Percentiles rank a stretch among this genome's conserved stretches.
Conservation (phyloP, 2,113 vertebrate species). For the Corythaixoides concolor region DNA sequence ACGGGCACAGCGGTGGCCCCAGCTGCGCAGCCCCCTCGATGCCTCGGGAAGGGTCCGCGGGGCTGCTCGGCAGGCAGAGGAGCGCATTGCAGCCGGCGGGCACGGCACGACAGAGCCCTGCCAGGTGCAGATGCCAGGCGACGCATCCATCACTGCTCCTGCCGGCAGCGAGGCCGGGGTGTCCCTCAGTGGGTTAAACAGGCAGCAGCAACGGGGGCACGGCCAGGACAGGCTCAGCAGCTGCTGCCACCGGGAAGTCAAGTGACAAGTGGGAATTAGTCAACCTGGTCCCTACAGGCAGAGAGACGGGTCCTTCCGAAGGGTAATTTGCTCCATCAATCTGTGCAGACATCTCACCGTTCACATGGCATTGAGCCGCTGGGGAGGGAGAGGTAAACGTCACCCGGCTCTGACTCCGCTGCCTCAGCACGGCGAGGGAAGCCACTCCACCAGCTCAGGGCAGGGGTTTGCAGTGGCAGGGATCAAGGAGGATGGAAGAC, state of each 20-base stretch:
- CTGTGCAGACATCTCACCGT: not conserved
- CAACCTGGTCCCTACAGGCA: not conserved
- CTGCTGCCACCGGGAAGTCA: not conserved
- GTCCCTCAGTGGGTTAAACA: not conserved
- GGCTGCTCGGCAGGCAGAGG: not conserved
- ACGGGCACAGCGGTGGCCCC: too few relatives aligned
- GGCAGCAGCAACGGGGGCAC: fast-evolving
- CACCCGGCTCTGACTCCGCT: not conserved
- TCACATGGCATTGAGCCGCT: fast-evolving
- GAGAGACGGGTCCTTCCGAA: not conserved
- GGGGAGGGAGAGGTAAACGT: not conserved
- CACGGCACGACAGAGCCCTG: fast-evolving
- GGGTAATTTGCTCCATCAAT: not conserved
- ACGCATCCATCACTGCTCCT: not conserved
- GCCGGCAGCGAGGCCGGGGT: not conserved
- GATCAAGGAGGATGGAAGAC: not conserved
- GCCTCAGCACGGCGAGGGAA: not conserved
- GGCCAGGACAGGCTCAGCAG: not conserved
- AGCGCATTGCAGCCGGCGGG: not conserved
- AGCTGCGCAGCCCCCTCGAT: too few relatives aligned
- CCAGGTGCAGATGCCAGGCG: not conserved
- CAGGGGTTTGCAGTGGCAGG: not conserved
- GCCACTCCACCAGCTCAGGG: not conserved
- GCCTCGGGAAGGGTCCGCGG: too few relatives aligned
- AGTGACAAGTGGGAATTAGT: not conserved